Conservation (phyloP, 2,797 vertebrate genomes). For the Anas bernieri region DNA sequence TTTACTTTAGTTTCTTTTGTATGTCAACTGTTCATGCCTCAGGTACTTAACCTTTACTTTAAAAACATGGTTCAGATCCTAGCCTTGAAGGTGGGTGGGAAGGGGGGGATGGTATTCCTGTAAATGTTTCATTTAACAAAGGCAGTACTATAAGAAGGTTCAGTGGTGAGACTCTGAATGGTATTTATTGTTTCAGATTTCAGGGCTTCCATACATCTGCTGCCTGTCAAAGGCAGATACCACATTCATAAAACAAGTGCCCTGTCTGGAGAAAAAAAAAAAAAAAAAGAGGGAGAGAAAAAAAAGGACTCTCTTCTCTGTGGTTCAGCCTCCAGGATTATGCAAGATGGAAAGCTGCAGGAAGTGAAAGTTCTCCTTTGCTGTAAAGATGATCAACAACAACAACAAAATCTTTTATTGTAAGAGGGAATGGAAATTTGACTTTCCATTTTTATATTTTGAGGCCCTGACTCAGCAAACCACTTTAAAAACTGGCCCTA, state of each 20-base stretch:
- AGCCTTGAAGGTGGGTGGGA: slow-evolving; percentile 47
- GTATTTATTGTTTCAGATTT: slow-evolving; percentile 92
- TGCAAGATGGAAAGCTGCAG: neutral
- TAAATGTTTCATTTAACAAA: slow-evolving; percentile 89
- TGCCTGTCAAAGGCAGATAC: slow-evolving; percentile 89
- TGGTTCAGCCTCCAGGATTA: slow-evolving; percentile 61
- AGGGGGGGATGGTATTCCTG: slow-evolving; percentile 83
- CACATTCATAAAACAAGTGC: slow-evolving; percentile 86
- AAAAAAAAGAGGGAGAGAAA: neutral
- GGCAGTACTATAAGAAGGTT: slow-evolving; percentile 81
- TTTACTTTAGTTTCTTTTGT: slow-evolving; percentile 76
- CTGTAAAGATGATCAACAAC: neutral
- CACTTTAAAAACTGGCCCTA: neutral
- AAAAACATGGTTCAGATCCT: slow-evolving; percentile 75
- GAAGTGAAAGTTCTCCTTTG: slow-evolving; percentile 52
- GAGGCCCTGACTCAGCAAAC: neutral
- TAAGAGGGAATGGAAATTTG: neutral
- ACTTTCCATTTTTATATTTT: neutral
- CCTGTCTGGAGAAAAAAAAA: slow-evolving; percentile 70
- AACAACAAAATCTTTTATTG: neutral
- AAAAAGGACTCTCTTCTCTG: slow-evolving; percentile 69
- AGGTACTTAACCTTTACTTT: slow-evolving; percentile 81
- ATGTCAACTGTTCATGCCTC: slow-evolving; percentile 75
- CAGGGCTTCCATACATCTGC: slow-evolving; percentile 89
- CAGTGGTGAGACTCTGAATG: slow-evolving; percentile 80